These are phyloP conservation scores for Mantis religiosa DNA, from an alignment of 2,888 invertebrate species.

Conservation along the genomic window DNA sequence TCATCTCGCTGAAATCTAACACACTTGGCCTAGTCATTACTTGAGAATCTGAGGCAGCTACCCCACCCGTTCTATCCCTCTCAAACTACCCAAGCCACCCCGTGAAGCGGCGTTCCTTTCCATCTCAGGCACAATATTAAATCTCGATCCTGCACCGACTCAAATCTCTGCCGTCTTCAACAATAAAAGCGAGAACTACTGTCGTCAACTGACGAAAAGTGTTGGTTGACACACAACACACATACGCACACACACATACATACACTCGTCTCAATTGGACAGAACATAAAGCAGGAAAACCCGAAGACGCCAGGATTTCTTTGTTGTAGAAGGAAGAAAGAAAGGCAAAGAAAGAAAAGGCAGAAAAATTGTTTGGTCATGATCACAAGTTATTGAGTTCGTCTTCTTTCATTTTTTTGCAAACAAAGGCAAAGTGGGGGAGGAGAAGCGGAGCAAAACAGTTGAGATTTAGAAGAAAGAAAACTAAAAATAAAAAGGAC, in stretches of 20 bases:
- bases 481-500: not conserved
- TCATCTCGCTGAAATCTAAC: not conserved
- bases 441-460: not conserved
- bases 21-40: not conserved
- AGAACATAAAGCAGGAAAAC: not conserved
- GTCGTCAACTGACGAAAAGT: not conserved
- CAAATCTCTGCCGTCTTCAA: not conserved
- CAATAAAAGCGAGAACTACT: not conserved
- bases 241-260: not conserved
- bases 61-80: not conserved
- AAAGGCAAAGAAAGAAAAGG: not conserved
- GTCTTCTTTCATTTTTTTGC: not conserved
- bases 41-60: not conserved
- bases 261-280: not conserved
- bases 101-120: not conserved
- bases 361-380: not conserved
- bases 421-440: not conserved
- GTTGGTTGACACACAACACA: not conserved
- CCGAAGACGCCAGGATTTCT: not conserved
- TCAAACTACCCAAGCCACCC: not conserved
- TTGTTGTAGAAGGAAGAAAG: not conserved
- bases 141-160: not conserved
- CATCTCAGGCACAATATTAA: not conserved
- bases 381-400: constrained; percentile 3
- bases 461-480: not conserved